Conservation (phyloP, 2,113 vertebrate genomes). For the Gymnorhina tibicen region DNA sequence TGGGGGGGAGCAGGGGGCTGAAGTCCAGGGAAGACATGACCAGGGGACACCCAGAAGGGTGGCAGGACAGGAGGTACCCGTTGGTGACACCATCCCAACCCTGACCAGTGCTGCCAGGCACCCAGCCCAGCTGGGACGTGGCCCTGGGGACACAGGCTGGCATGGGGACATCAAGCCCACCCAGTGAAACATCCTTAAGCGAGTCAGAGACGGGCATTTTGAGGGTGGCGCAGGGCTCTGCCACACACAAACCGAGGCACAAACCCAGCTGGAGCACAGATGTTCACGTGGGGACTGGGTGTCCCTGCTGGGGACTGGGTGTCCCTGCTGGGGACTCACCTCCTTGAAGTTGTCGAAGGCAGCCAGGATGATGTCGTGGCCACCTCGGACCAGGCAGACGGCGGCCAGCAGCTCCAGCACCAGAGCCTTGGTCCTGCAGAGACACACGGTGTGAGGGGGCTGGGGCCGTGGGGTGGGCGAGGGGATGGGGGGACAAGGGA, state of each 20-base stretch:
- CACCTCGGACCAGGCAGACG: slow-evolving; percentile 91
- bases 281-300: rapidly evolving
- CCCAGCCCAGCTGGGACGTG: neutral
- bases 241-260: neutral
- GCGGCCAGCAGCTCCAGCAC: slow-evolving; percentile 93
- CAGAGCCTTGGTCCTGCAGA: slow-evolving; percentile 88
- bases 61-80: neutral
- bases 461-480: rapidly evolving
- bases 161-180: neutral
- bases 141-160: neutral
- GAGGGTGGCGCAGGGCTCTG: neutral
- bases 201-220: rapidly evolving
- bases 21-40: neutral
- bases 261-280: rapidly evolving
- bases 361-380: slow-evolving; percentile 91
- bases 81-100: neutral
- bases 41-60: neutral
- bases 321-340: slow-evolving; percentile 70
- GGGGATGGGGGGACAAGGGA: neutral
- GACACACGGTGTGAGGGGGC: rapidly evolving
- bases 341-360: slow-evolving; percentile 93
- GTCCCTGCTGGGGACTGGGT: neutral
- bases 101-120: neutral
- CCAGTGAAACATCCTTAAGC: rapidly evolving
- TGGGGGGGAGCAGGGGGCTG: neutral